Base-by-base conservation (phyloP, 2,113 vertebrate species). In the Mormyrus lacerda region DNA sequence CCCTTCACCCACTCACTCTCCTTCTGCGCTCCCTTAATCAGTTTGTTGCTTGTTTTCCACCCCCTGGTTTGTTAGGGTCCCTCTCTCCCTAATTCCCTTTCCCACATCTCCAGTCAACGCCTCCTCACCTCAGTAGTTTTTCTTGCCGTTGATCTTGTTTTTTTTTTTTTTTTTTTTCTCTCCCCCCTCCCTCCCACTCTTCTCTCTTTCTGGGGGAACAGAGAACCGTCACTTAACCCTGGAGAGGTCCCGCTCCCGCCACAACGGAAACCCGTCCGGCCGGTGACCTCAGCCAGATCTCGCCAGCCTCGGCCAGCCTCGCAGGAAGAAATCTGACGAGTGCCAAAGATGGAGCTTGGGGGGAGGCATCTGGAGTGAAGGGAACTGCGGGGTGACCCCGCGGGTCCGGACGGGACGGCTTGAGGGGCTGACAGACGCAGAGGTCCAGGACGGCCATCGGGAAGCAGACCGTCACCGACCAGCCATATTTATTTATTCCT, bases 181-280 rank as follows among this genome's bases (percentile, higher is more conserved):
- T 90, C 48, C 89, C 90, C 91, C 87, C 87, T n/a, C n/a, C 65
- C 21, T 50, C 45, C 21, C 89, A 53, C 90, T 53, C 2, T 51
- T 53, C 2, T 51, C 61, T 11, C 24, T 85, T 51, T 89, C 24
- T 88, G 48, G 88, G 17, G 51, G 13, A 58, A 47, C 96, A 99
- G 98, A 99, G 95, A 99, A 97, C 95, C 97, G 97, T 88, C 96
- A 96, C 85, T 95, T 94, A 87, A 94, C 95, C 95, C 94, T 99
- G 95, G 98, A 99, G 96, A 97, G 98, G 94, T 99, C 98, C 90
- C 97, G 98, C 88, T 99, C 98, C 58, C 97, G 98, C 89, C 98
- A 99, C 96, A 97, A 96, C 90, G 95, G 96, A 95, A 94, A 95
- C 91, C 93, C 96, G 91, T 94, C 95, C 92, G 96, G 96, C 90